Evolutionary conservation across 2,113 vertebrate species (phyloP).

Genomic region (Corythornis madagascariensis): DNA sequence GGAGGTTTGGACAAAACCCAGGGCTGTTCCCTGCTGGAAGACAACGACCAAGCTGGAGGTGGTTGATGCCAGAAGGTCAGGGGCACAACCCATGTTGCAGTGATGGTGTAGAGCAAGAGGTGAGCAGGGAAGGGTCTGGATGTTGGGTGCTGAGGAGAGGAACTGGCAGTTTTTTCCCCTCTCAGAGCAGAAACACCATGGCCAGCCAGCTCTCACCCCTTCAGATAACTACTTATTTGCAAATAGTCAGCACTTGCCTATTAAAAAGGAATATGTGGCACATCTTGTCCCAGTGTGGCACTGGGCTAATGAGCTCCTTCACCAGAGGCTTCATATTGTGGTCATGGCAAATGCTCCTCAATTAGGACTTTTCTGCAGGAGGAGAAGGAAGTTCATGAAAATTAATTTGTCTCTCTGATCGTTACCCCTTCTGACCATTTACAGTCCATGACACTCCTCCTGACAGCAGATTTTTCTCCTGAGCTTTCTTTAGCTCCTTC

Average conservation of each 20-base stretch:
- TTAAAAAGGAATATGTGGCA: neutral
- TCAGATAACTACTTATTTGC: neutral
- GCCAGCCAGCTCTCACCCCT: neutral
- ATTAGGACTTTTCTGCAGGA: neutral
- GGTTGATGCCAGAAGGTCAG: neutral
- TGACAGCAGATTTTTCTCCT: neutral
- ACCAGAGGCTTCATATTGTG: constrained; percentile 4
- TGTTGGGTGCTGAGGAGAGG: neutral
- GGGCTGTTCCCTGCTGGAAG: neutral
- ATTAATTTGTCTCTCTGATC: neutral
- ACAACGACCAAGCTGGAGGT: fast-evolving
- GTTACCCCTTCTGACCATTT: neutral
- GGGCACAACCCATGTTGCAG: fast-evolving
- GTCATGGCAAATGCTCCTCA: neutral
- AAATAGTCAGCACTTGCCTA: constrained; percentile 27
- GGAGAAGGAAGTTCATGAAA: neutral
- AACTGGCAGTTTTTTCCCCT: neutral
- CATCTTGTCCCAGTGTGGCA: constrained; percentile 29
- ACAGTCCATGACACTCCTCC: neutral
- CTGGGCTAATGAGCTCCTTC: neutral
- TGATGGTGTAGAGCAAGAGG: fast-evolving
- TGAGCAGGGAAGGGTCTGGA: neutral
- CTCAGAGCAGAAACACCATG: neutral
- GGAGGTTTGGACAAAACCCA: neutral
- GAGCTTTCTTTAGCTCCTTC: neutral